Conservation (phyloP, 2,113 vertebrate genomes). For the Malaclemys terrapin region DNA sequence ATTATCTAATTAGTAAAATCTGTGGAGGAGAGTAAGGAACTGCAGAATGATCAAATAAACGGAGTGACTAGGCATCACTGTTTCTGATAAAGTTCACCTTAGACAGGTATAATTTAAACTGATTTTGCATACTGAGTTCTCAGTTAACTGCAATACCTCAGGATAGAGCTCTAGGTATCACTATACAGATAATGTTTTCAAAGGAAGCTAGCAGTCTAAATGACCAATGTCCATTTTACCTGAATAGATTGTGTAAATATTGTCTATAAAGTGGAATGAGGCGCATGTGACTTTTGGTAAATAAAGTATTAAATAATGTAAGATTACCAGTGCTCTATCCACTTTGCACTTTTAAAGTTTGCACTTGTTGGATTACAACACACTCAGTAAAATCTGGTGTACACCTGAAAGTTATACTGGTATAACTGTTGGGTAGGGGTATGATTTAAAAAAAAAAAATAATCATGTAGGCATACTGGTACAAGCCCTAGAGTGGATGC, state of each 20-base stretch:
- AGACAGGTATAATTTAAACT: neutral
- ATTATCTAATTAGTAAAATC: neutral
- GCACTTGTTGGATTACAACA: neutral
- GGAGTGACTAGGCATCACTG: neutral
- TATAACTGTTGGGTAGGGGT: neutral
- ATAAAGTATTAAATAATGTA: neutral
- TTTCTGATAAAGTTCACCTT: neutral
- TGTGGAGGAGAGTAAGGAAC: neutral
- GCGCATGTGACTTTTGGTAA: neutral
- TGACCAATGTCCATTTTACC: neutral
- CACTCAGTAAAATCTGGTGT: neutral
- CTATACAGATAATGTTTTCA: slow-evolving; percentile 45
- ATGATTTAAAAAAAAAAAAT: neutral
- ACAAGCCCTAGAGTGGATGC: neutral
- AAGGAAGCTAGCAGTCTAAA: neutral
- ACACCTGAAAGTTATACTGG: neutral
- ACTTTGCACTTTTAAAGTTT: neutral
- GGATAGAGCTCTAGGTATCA: slow-evolving; percentile 65
- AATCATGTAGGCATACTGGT: neutral
- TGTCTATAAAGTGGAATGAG: neutral
- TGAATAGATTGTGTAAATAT: neutral
- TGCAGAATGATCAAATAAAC: neutral
- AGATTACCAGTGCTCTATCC: neutral
- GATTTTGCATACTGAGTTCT: neutral
- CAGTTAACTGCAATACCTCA: neutral